Conservation (phyloP, 1,140 invertebrate genomes). For the Brachionus plicatilis region DNA sequence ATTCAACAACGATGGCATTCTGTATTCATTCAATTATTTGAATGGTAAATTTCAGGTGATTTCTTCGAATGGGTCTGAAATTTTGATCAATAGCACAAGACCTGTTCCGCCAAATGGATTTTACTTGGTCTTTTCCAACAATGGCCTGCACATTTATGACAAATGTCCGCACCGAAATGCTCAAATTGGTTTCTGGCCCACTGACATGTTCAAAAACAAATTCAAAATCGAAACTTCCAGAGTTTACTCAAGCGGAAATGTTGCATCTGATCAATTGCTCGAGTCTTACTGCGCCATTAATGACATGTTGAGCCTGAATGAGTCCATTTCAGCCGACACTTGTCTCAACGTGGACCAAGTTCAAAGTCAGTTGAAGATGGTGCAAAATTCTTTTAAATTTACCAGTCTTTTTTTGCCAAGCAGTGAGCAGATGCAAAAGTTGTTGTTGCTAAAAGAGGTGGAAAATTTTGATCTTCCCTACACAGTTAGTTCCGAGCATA, state of each 20-base stretch:
- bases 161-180: background rate
- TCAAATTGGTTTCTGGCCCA: slow-evolving; percentile 5
- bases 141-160: background rate
- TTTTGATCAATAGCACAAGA: background rate
- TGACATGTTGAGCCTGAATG: background rate
- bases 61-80: background rate
- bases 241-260: background rate
- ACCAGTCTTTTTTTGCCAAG: background rate
- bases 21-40: background rate
- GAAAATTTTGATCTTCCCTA: background rate
- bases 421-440: background rate
- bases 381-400: background rate
- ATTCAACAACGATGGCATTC: background rate
- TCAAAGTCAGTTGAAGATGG: background rate
- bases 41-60: background rate
- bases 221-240: slow-evolving; percentile 7
- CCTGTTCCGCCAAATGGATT: background rate
- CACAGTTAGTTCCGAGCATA: background rate
- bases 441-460: background rate
- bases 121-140: slow-evolving; percentile 8
- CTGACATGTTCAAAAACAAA: slow-evolving; percentile 19
- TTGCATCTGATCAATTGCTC: background rate
- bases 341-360: background rate
- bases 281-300: background rate
- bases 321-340: background rate